Conservation (phyloP, 1,140 invertebrate species). For the Octopus sinensis region DNA sequence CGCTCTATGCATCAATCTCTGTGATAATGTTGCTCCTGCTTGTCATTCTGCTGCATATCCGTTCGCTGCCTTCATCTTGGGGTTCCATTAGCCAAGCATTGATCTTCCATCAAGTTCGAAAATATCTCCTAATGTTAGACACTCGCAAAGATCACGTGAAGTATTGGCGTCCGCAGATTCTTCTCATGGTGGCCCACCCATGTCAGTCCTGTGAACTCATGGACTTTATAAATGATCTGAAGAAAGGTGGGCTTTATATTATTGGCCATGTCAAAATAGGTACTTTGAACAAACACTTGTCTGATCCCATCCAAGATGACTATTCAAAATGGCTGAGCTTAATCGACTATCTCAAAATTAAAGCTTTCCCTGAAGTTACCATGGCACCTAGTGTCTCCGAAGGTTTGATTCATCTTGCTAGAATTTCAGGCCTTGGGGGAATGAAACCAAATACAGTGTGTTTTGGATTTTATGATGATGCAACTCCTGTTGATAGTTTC, state of each 20-base stretch:
- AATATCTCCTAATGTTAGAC: slow-evolving; percentile 93
- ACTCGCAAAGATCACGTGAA: slow-evolving; percentile 96
- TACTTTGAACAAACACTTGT: slow-evolving; percentile 37
- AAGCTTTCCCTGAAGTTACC: slow-evolving; percentile 95
- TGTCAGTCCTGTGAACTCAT: slow-evolving; percentile 86
- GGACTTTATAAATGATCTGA: slow-evolving; percentile 96
- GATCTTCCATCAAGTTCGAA: slow-evolving; percentile 97
- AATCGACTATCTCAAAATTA: slow-evolving; percentile 84
- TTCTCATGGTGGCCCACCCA: slow-evolving; percentile 88
- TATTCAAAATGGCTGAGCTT: slow-evolving; percentile 79
- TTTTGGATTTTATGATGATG: slow-evolving; percentile 72
- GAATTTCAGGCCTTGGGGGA: slow-evolving; percentile 90
- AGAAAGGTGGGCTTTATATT: slow-evolving; percentile 95
- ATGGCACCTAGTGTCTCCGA: slow-evolving; percentile 78
- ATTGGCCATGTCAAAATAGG: slow-evolving; percentile 82
- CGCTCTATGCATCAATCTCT: slow-evolving; percentile 82
- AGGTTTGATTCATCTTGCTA: slow-evolving; percentile 87
- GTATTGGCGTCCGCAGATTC: slow-evolving; percentile 97
- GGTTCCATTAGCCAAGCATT: slow-evolving; percentile 97
- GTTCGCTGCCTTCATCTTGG: slow-evolving; percentile 86
- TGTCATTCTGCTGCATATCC: slow-evolving; percentile 84
- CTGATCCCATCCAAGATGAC: slow-evolving; percentile 62
- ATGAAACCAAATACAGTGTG: slow-evolving; percentile 98
- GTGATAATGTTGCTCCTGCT: slow-evolving; percentile 83
- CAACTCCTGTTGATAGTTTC: slow-evolving; percentile 40